phyloP scores from a whole-genome alignment of 2,888 invertebrate species.

The Cataglyphis albicans region DNA sequence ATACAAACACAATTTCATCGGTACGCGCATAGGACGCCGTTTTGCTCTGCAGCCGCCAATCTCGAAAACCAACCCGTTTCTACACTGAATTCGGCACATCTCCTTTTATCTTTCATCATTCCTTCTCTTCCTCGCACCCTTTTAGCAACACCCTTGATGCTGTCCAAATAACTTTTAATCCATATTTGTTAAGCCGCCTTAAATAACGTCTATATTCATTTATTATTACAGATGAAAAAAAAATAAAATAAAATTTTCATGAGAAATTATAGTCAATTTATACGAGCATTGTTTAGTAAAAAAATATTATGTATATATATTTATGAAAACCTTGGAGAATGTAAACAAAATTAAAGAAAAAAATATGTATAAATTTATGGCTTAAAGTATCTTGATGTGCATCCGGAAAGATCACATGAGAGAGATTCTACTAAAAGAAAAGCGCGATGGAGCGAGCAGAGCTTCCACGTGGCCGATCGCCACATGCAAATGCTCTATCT shows the following conservation, averaged over 20 bases:
- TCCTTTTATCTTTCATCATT: constrained; percentile 19
- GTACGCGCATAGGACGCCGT: constrained; percentile 72
- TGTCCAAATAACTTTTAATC: constrained; percentile 84
- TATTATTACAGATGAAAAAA: constrained; percentile 75
- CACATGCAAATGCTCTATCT: constrained; percentile 84
- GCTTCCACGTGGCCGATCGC: constrained; percentile 82
- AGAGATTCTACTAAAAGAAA: constrained; percentile 72
- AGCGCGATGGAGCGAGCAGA: constrained; percentile 74
- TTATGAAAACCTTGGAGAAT: background rate
- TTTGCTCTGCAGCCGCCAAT: constrained; percentile 69
- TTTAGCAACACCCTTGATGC: constrained; percentile 49
- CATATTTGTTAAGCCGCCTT: constrained; percentile 85
- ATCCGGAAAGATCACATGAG: constrained; percentile 66
- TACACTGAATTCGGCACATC: constrained; percentile 58
- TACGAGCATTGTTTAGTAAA: background rate
- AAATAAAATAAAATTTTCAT: background rate
- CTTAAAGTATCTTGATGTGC: constrained; percentile 36
- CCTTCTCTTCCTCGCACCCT: background rate
- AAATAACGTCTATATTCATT: constrained; percentile 82
- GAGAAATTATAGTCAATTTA: background rate
- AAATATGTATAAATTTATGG: background rate
- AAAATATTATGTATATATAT: background rate
- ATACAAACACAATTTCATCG: constrained; percentile 84
- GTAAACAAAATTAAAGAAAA: background rate
- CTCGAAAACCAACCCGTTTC: constrained; percentile 76